Base-by-base conservation (phyloP, 1,140 invertebrate genomes). In the Cardiocondyla obscurior region DNA sequence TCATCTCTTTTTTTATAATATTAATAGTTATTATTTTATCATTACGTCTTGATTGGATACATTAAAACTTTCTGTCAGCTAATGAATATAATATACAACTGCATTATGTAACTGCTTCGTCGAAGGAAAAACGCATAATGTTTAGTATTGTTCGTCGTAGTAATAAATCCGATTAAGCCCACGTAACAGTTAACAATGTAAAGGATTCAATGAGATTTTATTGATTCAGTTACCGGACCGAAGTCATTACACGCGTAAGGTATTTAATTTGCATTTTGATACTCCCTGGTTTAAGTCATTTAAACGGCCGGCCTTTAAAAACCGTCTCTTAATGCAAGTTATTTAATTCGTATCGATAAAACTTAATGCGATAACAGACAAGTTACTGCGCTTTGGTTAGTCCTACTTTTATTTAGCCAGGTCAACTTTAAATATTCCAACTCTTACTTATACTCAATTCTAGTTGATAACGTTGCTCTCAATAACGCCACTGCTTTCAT, bases 261-360 rank as follows among this genome's bases (percentile, higher is more conserved):
- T 70, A 53, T 70, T 70, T 51, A 69, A 69, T 51, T 69, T 33
- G 46, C 67, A 36, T 70, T 53, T 70, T 14, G 28, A 49, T n/a
- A 33, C 28, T 53, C 49, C 3, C 4, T 22, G 14, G 12, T 19
- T n/a, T 36, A 25, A 70, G 12, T 53, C 44, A 10, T 14, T 51
- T 53, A 51, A 69, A 7, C 7, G 53, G 12, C 10, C 36, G 10
- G 12, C 51, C 57, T 73, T 57, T 22, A 42, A 73, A 25, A 39
- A 42, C 8, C n/a, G 7, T 55, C 22, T 19, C 16, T n/a, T 58
- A 22, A 33, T 7, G 3, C 12, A 4, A 55, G 1, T 28, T 12
- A 42, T 39, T n/a, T n/a, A n/a, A 55, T 57, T 73, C 8, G 14
- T n/a, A 16, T 28, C n/a, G 16, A 22, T 70, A 51, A 70, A 51